Conservation (phyloP, 2,113 vertebrate species). For the Puntigrus tetrazona region DNA sequence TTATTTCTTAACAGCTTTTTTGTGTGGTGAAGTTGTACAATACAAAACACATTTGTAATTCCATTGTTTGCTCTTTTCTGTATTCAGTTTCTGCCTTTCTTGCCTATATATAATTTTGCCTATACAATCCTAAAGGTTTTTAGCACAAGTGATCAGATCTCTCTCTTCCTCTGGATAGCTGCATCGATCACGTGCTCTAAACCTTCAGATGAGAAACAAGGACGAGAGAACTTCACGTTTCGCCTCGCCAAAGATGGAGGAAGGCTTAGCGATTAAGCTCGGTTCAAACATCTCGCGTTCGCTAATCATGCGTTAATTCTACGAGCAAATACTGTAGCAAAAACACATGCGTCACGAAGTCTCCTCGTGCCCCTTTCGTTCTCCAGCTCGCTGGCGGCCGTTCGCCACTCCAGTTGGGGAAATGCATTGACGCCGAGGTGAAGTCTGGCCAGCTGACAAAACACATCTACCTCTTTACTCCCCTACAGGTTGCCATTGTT, state of each 20-base stretch:
- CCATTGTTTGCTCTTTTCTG: not conserved
- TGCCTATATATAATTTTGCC: not conserved
- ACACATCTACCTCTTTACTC: conserved; percentile 45
- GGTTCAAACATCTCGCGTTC: not conserved
- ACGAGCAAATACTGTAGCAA: not conserved
- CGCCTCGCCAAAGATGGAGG: not conserved
- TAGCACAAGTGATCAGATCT: not conserved
- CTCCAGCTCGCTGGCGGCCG: conserved; percentile 32
- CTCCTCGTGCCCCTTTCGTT: conserved; percentile 31
- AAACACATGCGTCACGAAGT: conserved; percentile 17
- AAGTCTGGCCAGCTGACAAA: conserved; percentile 64
- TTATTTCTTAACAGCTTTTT: too few relatives aligned
- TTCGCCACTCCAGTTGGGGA: conserved; percentile 24
- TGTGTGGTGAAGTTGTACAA: not conserved
- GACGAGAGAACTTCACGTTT: not conserved
- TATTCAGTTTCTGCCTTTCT: not conserved
- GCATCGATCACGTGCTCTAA: not conserved
- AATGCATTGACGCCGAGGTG: conserved; percentile 27
- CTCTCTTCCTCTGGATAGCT: not conserved
- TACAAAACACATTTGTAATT: not conserved
- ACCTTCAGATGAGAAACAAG: not conserved
- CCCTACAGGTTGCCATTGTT: conserved; percentile 67
- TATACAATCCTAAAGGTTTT: not conserved
- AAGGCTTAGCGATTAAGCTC: not conserved
- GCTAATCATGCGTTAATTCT: not conserved